These are phyloP conservation scores for Sebastes melanostomus DNA, from an alignment of 2,797 vertebrate genomes.

Conservation along the genomic window DNA sequence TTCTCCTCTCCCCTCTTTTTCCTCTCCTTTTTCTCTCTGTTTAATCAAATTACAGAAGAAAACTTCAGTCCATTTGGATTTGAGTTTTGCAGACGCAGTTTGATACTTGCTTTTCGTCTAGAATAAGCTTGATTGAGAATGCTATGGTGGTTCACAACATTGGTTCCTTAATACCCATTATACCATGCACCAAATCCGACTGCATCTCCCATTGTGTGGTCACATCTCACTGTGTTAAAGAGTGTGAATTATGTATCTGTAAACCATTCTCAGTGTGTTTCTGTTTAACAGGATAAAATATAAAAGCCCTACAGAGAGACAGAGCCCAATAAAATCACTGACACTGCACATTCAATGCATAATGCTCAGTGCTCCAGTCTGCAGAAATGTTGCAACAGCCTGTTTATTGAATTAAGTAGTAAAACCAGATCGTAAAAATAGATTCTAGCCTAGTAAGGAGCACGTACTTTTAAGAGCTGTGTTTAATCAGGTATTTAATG, in stretches of 20 bases:
- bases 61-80: constrained; percentile 74
- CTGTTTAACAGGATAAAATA: constrained; percentile 37
- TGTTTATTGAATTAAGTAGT: constrained; percentile 50
- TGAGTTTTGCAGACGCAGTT: constrained; percentile 68
- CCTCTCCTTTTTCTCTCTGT: constrained; percentile 75
- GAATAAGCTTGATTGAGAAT: constrained; percentile 52
- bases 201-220: constrained; percentile 34
- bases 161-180: constrained; percentile 34
- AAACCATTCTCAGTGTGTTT: constrained; percentile 38
- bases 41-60: constrained; percentile 88
- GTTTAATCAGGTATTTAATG: constrained; percentile 21
- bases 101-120: constrained; percentile 60
- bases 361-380: constrained; percentile 15
- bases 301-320: constrained; percentile 24
- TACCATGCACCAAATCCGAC: constrained; percentile 25
- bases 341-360: constrained; percentile 34
- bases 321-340: constrained; percentile 23
- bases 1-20: constrained; percentile 70
- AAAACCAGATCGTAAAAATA: constrained; percentile 44
- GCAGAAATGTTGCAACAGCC: constrained; percentile 30
- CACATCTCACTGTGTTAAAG: constrained; percentile 15
- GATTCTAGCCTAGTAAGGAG: neutral
- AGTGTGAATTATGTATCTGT: constrained; percentile 35
- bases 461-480: constrained; percentile 6
- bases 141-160: constrained; percentile 28